Evolutionary conservation across 2,113 vertebrate species (phyloP).

Genomic region (Vanacampus margaritifer): DNA sequence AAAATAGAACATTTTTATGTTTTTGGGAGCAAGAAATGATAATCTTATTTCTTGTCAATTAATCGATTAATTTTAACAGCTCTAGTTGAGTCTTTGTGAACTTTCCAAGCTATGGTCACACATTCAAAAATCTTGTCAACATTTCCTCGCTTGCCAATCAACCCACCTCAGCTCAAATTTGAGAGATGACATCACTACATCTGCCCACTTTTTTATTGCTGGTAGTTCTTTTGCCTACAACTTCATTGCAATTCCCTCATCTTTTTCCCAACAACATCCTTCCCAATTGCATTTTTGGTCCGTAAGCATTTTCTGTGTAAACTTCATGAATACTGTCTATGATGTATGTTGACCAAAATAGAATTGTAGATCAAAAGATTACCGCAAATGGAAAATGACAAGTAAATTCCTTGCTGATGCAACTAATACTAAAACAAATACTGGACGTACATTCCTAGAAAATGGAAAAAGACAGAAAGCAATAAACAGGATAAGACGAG

Average conservation of each 20-base stretch:
- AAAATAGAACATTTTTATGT: no score
- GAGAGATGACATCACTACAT: not conserved
- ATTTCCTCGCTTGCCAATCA: not conserved
- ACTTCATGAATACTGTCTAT: not conserved
- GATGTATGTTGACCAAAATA: not conserved
- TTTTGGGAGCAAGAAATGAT: no score
- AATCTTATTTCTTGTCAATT: no score
- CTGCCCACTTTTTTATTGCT: not conserved
- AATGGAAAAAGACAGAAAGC: slow-evolving; percentile 5
- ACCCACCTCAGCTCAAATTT: not conserved
- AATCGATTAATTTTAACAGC: no score
- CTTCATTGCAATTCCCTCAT: not conserved
- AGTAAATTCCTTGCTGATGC: slow-evolving; percentile 37
- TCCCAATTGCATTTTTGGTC: not conserved
- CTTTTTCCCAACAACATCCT: not conserved
- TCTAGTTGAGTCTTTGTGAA: not conserved
- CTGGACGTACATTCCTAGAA: not conserved
- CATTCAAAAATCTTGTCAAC: not conserved
- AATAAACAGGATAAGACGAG: not conserved
- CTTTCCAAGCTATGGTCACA: not conserved
- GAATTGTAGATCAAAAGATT: slow-evolving; percentile 9
- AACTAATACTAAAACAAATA: slow-evolving; percentile 4
- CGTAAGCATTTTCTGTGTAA: not conserved
- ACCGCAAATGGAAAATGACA: slow-evolving; percentile 41
- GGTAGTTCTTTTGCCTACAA: not conserved